Evolutionary conservation across 1,140 invertebrate genomes (phyloP), one percentile per base, ranked within the genome.

Genomic region (Oreohelix idahoensis): DNA sequence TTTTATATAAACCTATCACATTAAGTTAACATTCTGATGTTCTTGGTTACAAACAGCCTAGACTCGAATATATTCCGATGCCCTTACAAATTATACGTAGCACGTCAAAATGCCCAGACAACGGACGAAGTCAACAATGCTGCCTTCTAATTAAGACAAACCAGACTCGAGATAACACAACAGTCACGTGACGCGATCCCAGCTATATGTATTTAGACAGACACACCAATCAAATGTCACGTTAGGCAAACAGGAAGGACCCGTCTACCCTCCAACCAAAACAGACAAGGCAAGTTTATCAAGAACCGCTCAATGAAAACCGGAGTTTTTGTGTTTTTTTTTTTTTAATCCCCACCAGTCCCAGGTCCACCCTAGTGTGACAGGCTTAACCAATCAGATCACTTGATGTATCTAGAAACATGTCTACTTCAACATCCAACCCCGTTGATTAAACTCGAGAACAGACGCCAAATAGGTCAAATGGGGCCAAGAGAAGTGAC

Each of bases 101-200:
- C n/a, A n/a, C n/a, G n/a, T n/a, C n/a, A n/a, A n/a, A n/a, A n/a
- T n/a, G n/a, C n/a, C n/a, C n/a, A n/a, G n/a, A n/a, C 42, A 15
- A 15, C 17, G 53, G 8, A n/a, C 53, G 8, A 58, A 58, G 26
- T 58, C 15, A 58, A 58, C 15, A n/a, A 58, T 58, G 20, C 75
- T 17, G 23, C 8, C 38, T 49, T 15, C 35, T 39, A 39, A 39
- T 74, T 74, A 49, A 74, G 26, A 42, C 38, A 42, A 39, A 29
- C 71, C 71, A 74, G 42, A 49, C 71, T 32, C 23, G 71, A 39
- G 26, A 74, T 39, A n/a, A 39, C 71, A 74, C 42, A 39, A 20
- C 38, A 11, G 42, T 49, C 71, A 74, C 71, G 71, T 74, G 71
- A 42, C 38, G n/a, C 2, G 32, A 66, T 35, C 20, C 63, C 29